Conservation (phyloP, 2,797 vertebrate species). For the Trachurus trachurus region DNA sequence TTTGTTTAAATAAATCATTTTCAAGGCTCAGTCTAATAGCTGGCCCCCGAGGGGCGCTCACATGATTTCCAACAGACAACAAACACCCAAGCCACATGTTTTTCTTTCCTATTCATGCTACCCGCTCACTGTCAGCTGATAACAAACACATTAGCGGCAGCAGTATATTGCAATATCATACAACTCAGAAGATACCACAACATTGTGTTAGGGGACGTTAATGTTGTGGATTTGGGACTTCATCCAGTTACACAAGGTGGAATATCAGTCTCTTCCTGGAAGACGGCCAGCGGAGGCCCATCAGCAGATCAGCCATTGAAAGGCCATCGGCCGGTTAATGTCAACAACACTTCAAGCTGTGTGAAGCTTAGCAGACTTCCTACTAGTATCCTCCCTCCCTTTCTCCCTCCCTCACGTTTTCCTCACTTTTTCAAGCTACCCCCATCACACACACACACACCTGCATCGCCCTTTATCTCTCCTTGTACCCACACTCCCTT, state of each 20-base stretch:
- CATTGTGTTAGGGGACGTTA: not conserved
- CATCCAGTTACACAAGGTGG: conserved; percentile 37
- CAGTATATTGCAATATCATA: not conserved
- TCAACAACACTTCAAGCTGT: conserved; percentile 68
- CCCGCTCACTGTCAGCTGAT: conserved; percentile 57
- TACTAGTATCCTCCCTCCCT: conserved; percentile 34
- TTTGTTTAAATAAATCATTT: conserved; percentile 49
- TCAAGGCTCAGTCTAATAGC: conserved; percentile 32
- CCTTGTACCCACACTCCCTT: conserved; percentile 35
- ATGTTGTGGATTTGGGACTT: conserved; percentile 21
- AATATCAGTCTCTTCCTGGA: conserved; percentile 58
- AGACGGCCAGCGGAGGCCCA: conserved; percentile 45
- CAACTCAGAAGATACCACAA: not conserved
- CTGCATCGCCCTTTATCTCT: conserved; percentile 28
- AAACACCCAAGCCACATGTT: conserved; percentile 46
- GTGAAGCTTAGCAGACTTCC: conserved; percentile 72
- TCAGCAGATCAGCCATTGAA: conserved; percentile 53
- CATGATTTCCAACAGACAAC: conserved; percentile 54
- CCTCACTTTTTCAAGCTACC: conserved; percentile 5
- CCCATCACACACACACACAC: conserved; percentile 37
- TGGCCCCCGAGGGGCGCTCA: conserved; percentile 52
- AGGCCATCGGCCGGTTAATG: conserved; percentile 67
- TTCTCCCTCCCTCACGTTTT: conserved; percentile 10
- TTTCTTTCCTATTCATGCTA: conserved; percentile 24
- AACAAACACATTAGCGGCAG: conserved; percentile 5